These are phyloP conservation scores for Drosophila cognata DNA, from an alignment of 2,888 invertebrate genomes.

Conservation along the genomic window DNA sequence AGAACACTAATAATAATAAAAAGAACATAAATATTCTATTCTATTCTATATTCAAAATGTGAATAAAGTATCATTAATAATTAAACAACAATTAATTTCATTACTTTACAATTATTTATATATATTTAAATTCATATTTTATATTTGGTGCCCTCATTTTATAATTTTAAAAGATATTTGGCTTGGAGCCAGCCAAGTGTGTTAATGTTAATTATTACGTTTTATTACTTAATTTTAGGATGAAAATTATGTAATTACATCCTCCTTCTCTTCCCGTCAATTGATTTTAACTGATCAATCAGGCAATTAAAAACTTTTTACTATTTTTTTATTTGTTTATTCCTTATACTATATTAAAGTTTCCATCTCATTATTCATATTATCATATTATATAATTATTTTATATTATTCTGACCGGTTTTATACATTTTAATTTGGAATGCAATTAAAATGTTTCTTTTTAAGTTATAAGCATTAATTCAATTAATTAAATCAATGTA, in stretches of 20 bases:
- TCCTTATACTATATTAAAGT: neutral
- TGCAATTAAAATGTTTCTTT: neutral
- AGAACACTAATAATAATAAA: neutral
- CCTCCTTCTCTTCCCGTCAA: neutral
- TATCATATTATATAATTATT: neutral
- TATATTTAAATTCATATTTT: neutral
- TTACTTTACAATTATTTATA: neutral
- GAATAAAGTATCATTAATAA: neutral
- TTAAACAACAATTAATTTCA: neutral
- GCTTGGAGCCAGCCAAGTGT: too few species aligned
- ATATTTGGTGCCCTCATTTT: neutral
- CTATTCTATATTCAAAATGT: too few species aligned
- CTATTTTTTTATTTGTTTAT: neutral
- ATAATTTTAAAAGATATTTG: neutral
- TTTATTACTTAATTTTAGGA: neutral
- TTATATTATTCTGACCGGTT: neutral
- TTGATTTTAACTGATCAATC: neutral
- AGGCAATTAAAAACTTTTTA: neutral
- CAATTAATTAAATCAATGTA: neutral
- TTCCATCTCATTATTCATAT: neutral
- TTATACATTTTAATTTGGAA: neutral
- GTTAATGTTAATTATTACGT: too few species aligned
- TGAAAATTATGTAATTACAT: neutral
- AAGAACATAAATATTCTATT: neutral
- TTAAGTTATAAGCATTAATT: neutral